Conservation (phyloP, 2,113 vertebrate species). For the Thunnus thynnus region DNA sequence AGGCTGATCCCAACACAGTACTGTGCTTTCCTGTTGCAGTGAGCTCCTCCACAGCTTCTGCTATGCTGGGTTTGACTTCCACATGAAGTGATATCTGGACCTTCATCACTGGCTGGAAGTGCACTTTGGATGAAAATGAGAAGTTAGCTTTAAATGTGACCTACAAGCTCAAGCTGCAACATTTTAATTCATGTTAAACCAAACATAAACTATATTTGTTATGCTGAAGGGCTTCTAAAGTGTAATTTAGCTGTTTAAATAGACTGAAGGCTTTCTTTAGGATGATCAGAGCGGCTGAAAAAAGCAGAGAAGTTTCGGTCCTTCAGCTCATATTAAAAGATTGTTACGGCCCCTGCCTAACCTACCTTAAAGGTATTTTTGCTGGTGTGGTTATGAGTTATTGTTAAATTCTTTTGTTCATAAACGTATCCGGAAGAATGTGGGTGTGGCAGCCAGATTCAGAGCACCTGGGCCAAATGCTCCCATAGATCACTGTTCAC, state of each 20-base stretch:
- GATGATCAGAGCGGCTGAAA: no score
- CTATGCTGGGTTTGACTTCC: not conserved
- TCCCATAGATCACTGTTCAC: no score
- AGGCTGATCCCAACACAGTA: not conserved
- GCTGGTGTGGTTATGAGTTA: no score
- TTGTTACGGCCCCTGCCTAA: no score
- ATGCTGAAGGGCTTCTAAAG: not conserved
- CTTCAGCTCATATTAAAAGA: not conserved
- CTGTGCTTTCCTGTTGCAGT: not conserved
- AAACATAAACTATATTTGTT: not conserved
- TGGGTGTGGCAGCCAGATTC: no score
- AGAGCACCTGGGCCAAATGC: no score
- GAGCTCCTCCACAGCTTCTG: not conserved
- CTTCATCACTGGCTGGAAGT: not conserved
- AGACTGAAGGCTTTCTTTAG: not conserved
- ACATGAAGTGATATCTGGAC: not conserved
- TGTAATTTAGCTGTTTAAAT: not conserved
- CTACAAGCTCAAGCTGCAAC: not conserved
- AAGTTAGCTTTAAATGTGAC: not conserved
- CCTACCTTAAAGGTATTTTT: no score
- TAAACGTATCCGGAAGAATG: no score
- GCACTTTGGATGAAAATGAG: not conserved
- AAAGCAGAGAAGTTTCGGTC: not conserved
- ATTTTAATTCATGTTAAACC: constrained; percentile 21
- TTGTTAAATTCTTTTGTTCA: no score